Evolutionary conservation across 2,797 vertebrate species (phyloP).

Genomic region (Pipistrellus nathusii): DNA sequence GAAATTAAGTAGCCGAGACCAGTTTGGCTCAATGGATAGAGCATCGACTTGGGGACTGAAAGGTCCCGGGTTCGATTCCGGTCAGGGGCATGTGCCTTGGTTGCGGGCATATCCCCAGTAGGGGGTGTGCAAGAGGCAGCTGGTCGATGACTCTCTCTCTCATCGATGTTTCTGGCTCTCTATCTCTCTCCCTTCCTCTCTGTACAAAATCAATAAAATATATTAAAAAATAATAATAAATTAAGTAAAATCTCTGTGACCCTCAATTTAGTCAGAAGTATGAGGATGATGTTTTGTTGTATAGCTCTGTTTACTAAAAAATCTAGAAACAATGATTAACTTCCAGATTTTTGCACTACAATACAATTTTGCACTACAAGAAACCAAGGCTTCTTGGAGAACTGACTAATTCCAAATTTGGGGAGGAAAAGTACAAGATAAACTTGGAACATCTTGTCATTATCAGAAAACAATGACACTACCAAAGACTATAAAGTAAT

Average conservation of each 20-base stretch:
- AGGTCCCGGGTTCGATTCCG: too few relatives aligned
- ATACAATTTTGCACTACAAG: not conserved
- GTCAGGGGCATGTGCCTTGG: too few relatives aligned
- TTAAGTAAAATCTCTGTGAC: not conserved
- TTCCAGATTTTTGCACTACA: not conserved
- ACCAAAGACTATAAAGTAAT: not conserved
- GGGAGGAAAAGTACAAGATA: not conserved
- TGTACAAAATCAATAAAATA: too few relatives aligned
- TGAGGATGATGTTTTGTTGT: not conserved
- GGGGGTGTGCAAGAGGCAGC: too few relatives aligned
- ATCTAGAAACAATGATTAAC: not conserved
- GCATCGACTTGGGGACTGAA: too few relatives aligned
- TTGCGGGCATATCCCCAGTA: too few relatives aligned
- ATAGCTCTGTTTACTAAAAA: slow-evolving; percentile 15
- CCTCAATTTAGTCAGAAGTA: not conserved
- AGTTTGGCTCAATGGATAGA: too few relatives aligned
- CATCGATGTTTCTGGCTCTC: too few relatives aligned
- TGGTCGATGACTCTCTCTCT: too few relatives aligned
- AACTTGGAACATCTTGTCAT: not conserved
- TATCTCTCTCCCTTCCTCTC: too few relatives aligned
- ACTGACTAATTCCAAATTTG: not conserved
- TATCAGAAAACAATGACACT: not conserved
- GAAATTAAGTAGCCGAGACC: not conserved
- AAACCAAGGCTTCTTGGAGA: not conserved
- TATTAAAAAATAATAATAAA: too few relatives aligned